Percentiles rank a stretch among this genome's conserved stretches.
Evolutionary conservation across 1,140 invertebrate species (phyloP).

Genomic region (Lasioglossum baleicum): DNA sequence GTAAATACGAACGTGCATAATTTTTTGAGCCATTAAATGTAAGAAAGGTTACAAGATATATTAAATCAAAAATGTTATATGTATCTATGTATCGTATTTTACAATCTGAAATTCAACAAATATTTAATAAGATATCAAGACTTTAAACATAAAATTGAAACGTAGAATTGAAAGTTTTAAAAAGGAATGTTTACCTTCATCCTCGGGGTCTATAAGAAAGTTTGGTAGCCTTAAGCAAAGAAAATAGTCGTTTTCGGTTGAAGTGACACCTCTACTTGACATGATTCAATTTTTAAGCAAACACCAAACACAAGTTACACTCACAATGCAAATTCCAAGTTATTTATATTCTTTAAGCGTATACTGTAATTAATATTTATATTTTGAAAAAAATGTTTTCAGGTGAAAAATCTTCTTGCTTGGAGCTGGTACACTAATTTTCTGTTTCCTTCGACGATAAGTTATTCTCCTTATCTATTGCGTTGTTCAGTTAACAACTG

Average conservation of each 20-base stretch:
- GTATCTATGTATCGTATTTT: too few species aligned
- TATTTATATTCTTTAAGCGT: neutral
- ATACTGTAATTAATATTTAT: neutral
- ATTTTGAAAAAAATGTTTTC: neutral
- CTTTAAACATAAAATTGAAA: too few species aligned
- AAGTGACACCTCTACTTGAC: conserved; percentile 75
- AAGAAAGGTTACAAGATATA: too few species aligned
- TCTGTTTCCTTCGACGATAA: neutral
- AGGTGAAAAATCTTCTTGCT: too few species aligned
- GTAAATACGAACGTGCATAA: too few species aligned
- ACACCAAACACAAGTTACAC: conserved; percentile 5
- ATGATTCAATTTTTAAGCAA: conserved; percentile 54
- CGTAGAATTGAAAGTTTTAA: too few species aligned
- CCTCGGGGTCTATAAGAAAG: conserved; percentile 72
- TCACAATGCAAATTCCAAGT: neutral
- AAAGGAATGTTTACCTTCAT: conserved; percentile 67
- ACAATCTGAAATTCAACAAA: too few species aligned
- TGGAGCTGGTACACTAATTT: neutral
- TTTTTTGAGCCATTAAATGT: too few species aligned
- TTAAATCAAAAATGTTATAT: too few species aligned
- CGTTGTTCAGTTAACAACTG: conserved; percentile 10
- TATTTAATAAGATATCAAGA: too few species aligned
- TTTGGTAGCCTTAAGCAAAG: conserved; percentile 61
- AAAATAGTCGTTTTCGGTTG: conserved; percentile 63
- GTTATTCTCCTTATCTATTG: neutral